phyloP scores from a whole-genome alignment of 2,797 vertebrate genomes.

The Diglossa cyanea region DNA sequence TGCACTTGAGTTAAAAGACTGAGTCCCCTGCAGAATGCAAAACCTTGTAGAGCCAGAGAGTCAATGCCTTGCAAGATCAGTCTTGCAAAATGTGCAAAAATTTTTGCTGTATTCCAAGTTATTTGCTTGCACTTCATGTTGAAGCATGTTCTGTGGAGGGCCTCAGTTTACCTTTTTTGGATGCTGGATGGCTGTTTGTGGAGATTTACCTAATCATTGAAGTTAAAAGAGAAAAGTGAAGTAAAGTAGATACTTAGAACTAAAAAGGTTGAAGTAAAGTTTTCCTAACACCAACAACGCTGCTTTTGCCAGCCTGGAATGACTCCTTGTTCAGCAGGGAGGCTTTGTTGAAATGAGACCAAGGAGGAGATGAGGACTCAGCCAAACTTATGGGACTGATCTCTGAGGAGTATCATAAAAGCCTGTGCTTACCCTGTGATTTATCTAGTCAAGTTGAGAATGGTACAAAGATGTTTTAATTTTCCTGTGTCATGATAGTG shows the following conservation, averaged over 20 bases:
- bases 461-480: neutral
- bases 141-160: neutral
- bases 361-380: neutral
- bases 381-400: neutral
- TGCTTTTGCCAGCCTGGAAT: neutral
- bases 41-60: neutral
- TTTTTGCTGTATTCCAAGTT: neutral
- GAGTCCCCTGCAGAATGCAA: neutral
- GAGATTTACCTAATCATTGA: neutral
- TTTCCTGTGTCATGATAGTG: neutral
- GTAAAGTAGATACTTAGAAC: neutral
- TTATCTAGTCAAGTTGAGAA: constrained; percentile 2
- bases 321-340: neutral
- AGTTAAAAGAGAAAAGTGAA: neutral
- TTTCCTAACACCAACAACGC: neutral
- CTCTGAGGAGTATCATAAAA: neutral
- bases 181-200: neutral
- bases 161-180: neutral
- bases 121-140: neutral
- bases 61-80: neutral
- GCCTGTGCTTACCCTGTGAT: neutral
- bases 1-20: neutral
- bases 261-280: neutral
- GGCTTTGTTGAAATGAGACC: neutral
- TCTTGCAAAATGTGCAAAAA: neutral